Percentiles rank a stretch among this genome's conserved stretches.
Conservation (phyloP, 2,797 vertebrate genomes). For the Spondyliosoma cantharus region DNA sequence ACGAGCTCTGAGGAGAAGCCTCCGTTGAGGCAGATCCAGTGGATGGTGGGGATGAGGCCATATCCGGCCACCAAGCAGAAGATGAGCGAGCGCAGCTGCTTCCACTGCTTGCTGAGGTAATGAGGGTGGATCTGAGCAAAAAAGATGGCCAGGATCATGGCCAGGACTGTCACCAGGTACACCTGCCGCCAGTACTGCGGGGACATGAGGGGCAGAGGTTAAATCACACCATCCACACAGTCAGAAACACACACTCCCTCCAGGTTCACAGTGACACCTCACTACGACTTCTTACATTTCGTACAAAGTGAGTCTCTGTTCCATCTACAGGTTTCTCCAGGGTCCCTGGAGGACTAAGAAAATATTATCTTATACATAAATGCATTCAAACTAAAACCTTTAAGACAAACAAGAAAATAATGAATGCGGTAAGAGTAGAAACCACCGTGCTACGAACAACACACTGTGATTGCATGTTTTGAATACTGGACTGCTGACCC, state of each 20-base stretch:
- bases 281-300: not conserved
- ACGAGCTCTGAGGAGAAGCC: constrained; percentile 90
- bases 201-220: not conserved
- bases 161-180: constrained; percentile 93
- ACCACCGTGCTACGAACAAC: too few relatives aligned
- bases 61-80: constrained; percentile 93
- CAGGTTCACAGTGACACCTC: not conserved
- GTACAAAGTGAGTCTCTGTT: not conserved
- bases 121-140: constrained; percentile 96
- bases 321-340: not conserved
- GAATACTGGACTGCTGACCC: not conserved
- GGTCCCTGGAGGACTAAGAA: not conserved
- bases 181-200: constrained; percentile 95
- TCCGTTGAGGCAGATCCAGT: constrained; percentile 95
- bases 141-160: constrained; percentile 95
- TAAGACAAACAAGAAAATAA: not conserved
- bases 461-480: not conserved
- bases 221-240: not conserved
- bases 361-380: not conserved
- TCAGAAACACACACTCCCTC: not conserved
- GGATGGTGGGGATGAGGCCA: constrained; percentile 92
- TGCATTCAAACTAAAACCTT: not conserved
- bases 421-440: too few relatives aligned
- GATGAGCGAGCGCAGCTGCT: constrained; percentile 90
- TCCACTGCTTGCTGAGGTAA: constrained; percentile 96